Evolutionary conservation across 1,140 invertebrate species (phyloP), one percentile per base, ranked within the genome.

Genomic region (Drosophila lacteicornis): DNA sequence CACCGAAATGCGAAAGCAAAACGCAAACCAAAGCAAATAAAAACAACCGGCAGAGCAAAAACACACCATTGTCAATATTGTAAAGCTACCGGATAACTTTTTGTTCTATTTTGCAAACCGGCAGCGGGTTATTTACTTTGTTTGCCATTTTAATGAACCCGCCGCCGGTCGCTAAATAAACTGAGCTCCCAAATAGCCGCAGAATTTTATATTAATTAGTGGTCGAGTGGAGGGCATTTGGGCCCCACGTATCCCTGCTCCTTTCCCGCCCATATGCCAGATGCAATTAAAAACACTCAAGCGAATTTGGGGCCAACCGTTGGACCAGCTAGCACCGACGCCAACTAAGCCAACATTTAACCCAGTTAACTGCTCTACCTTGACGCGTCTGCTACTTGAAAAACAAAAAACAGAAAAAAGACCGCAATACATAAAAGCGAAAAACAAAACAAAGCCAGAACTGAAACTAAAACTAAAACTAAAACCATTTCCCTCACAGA

Each of bases 101-200:
- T 68, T 55, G 12, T 71, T 50, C 19, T 58, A 50, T 59, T 73
- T 57, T 47, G 9, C 22, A 45, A 56, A 40, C 53, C 19, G n/a
- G 51, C 40, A 6, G 22, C 12, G 55, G 30, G n/a, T 73, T 74
- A 74, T 51, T 80, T 62, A 60, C 55, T 60, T 70, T 49, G 53
- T 68, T 61, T 71, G 69, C 68, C 62, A 79, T 70, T 86, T 82
- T 83, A 86, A 88, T 86, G 71, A 86, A 88, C 84, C 75, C 62
- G 57, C 75, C 62, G 57, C 61, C 69, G 36, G 27, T 47, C 30
- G 30, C 60, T 30, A 78, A 84, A 68, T 59, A 61, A 80, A 68
- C 62, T 25, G 27, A 51, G 51, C 15, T 33, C 9, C 9, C 42
- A 55, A 42, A 56, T 66, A 49, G 46, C 49, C 55, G 33, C 82